Conservation (phyloP, 2,113 vertebrate genomes). For the Archocentrus centrarchus region DNA sequence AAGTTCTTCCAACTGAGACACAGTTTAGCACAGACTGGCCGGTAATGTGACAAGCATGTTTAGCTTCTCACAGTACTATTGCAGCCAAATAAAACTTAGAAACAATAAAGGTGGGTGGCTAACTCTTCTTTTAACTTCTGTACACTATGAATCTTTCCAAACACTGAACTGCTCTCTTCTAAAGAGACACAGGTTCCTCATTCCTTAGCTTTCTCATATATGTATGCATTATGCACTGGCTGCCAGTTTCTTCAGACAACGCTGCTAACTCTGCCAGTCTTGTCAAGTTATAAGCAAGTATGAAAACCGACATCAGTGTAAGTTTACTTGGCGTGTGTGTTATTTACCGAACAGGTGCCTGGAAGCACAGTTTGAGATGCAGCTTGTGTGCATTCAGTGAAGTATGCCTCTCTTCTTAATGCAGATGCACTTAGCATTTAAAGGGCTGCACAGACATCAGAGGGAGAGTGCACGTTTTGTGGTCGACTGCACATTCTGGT, state of each 20-base stretch:
- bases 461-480: constrained; percentile 2
- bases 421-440: constrained; percentile 53
- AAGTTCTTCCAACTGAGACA: constrained; percentile 36
- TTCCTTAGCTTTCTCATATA: not conserved
- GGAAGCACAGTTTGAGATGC: constrained; percentile 20
- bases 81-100: constrained; percentile 52
- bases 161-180: not conserved
- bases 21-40: constrained; percentile 24
- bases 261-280: constrained; percentile 5
- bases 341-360: constrained; percentile 40
- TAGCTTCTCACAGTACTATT: constrained; percentile 20
- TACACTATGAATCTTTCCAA: constrained; percentile 9
- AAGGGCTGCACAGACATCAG: constrained; percentile 28
- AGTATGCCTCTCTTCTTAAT: constrained; percentile 46
- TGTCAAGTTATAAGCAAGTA: not conserved
- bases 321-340: constrained; percentile 1
- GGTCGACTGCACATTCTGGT: constrained; percentile 27
- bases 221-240: not conserved
- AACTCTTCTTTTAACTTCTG: constrained; percentile 26
- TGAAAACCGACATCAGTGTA: not conserved
- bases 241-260: not conserved
- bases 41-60: constrained; percentile 41
- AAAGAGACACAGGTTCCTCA: not conserved
- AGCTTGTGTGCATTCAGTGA: constrained; percentile 41
- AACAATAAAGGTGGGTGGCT: constrained; percentile 61